These are phyloP conservation scores for Epinotia ramella DNA, from an alignment of 2,888 invertebrate genomes.

Conservation along the genomic window DNA sequence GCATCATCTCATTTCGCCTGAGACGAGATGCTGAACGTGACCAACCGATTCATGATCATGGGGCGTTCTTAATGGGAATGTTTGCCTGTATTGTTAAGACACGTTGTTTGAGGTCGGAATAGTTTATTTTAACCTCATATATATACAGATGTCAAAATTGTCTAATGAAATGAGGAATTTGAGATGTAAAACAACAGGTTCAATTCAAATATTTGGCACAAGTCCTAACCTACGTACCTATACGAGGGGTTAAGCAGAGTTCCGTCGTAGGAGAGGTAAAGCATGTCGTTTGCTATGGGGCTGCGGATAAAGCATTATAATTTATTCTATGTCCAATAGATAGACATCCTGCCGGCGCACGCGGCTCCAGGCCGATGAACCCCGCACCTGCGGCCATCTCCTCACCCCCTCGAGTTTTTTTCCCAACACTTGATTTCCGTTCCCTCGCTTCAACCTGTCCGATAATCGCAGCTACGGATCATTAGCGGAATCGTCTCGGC, in stretches of 20 bases:
- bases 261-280: background rate
- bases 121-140: background rate
- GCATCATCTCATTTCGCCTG: conserved; percentile 18
- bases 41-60: conserved; percentile 1
- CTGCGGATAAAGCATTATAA: conserved; percentile 33
- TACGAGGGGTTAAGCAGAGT: background rate
- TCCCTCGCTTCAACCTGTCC: conserved; percentile 76
- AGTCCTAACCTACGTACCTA: too few relatives aligned
- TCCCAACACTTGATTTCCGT: conserved; percentile 76
- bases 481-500: conserved; percentile 73
- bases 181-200: too few relatives aligned
- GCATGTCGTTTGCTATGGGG: background rate
- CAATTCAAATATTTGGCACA: too few relatives aligned
- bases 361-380: conserved; percentile 74
- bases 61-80: background rate
- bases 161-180: too few relatives aligned
- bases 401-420: conserved; percentile 77
- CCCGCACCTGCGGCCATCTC: conserved; percentile 75
- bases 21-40: background rate
- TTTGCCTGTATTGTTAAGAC: background rate
- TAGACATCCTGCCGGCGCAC: conserved; percentile 46
- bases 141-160: too few relatives aligned
- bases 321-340: conserved; percentile 45
- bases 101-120: background rate
- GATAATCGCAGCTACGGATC: conserved; percentile 79